Evolutionary conservation across 1,140 invertebrate genomes (phyloP).

Genomic region (Hylaeus anthracinus): DNA sequence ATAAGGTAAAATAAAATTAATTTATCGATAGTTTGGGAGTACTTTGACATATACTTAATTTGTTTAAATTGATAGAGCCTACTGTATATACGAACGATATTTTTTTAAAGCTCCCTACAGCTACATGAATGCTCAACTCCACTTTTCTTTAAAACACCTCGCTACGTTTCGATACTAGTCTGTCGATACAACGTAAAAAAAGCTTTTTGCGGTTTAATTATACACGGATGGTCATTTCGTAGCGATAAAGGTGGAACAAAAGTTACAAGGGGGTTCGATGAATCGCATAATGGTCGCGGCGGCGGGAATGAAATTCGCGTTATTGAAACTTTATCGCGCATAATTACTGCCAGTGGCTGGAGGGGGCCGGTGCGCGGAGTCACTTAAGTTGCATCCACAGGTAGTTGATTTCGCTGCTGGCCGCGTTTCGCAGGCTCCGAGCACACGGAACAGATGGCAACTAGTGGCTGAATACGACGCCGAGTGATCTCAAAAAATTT

Average conservation of each 20-base stretch:
- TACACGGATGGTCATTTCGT: neutral
- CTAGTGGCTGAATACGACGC: constrained; percentile 39
- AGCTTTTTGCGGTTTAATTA: too few species aligned
- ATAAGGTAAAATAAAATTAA: too few species aligned
- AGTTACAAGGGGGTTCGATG: constrained; percentile 8
- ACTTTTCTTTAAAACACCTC: too few species aligned
- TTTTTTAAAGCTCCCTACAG: too few species aligned
- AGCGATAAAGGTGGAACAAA: neutral
- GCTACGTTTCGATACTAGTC: too few species aligned
- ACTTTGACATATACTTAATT: too few species aligned
- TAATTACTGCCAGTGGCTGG: constrained; percentile 31
- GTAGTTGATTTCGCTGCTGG: constrained; percentile 74
- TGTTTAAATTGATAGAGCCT: too few species aligned
- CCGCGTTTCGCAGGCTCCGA: constrained; percentile 59
- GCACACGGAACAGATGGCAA: constrained; percentile 43
- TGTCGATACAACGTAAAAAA: too few species aligned
- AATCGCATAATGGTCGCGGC: constrained; percentile 19
- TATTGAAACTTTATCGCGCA: constrained; percentile 43
- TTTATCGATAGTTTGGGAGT: too few species aligned
- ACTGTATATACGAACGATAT: too few species aligned
- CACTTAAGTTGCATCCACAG: constrained; percentile 75
- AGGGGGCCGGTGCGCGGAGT: constrained; percentile 23
- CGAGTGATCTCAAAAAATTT: constrained; percentile 40
- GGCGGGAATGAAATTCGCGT: constrained; percentile 42
- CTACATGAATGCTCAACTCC: too few species aligned